Base-by-base conservation (phyloP, 2,888 invertebrate species). In the Protophormia terraenovae region DNA sequence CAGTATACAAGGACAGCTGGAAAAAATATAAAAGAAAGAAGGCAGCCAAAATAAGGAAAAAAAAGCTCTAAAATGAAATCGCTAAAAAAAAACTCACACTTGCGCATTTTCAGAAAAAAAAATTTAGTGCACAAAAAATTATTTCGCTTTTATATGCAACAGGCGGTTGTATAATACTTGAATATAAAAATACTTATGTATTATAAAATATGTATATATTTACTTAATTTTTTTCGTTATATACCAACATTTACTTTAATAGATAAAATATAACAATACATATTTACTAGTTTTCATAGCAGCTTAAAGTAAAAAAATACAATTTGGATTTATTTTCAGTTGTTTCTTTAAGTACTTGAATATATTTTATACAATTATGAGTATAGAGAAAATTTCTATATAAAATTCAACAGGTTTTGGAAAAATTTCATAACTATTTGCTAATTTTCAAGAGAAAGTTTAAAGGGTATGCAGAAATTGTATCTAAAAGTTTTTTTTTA, bases 61-160 rank as follows among this genome's bases (percentile, higher is more conserved):
- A 62, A 67, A 75, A 38, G 22, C 27, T 76, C 64, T 38, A 53
- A 62, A 62, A 62, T 6, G 24, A 71, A 79, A 73, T 32, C 80
- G 47, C 69, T 60, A 55, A 71, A 77, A 78, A n/a, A 83, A 83
- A 83, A 83, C 80, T 83, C 86, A 86, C 86, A 83, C 86, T 83
- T 80, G 83, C 86, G 83, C 86, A 86, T 83, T 80, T 83, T 83
- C 50, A 27, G 50, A 72, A 69, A 58, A 79, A n/a, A 80, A 83
- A 83, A 64, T 53, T 78, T 67, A 24, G 67, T 69, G 47, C 41
- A 83, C 76, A 83, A 83, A 86, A 85, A 78, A 58, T 66, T 22
- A 72, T 62, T 72, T 83, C 55, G 60, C 75, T 60, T 41, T 71
- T 83, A 83, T 72, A 73, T 86, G 86, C 83, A 83, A 86, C 80